phyloP scores from a whole-genome alignment of 2,888 invertebrate genomes.

The Hanleya hanleyi region DNA sequence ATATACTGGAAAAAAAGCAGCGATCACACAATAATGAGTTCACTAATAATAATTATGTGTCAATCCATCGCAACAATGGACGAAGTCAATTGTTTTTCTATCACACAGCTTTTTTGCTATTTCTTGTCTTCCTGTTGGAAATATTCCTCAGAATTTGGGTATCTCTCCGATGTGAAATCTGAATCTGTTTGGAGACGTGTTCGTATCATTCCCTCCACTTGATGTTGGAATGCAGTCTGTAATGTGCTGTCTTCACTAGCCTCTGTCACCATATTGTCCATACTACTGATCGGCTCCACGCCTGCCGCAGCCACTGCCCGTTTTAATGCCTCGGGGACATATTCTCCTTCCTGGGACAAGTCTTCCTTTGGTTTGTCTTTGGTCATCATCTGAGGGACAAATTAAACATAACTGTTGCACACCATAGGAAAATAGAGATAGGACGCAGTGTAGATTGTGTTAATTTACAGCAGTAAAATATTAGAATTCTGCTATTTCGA shows the following conservation, averaged over 20 bases:
- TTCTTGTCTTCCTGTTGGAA: conserved; percentile 48
- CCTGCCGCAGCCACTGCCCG: conserved; percentile 76
- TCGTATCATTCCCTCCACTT: conserved; percentile 75
- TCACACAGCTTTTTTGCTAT: conserved; percentile 28
- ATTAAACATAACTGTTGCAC: too few species aligned
- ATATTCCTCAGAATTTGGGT: conserved; percentile 69
- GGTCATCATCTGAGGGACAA: conserved; percentile 67
- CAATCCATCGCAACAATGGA: too few species aligned
- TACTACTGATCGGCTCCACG: conserved; percentile 73
- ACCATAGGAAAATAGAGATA: too few species aligned
- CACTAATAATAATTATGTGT: too few species aligned
- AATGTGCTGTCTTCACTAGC: conserved; percentile 76
- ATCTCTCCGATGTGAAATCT: conserved; percentile 70
- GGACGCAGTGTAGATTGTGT: too few species aligned
- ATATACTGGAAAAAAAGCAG: too few species aligned
- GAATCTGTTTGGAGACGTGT: conserved; percentile 75
- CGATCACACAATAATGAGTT: too few species aligned
- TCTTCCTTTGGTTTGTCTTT: conserved; percentile 52
- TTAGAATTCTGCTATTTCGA: too few species aligned
- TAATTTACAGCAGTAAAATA: too few species aligned
- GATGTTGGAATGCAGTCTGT: conserved; percentile 76
- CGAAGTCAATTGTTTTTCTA: too few species aligned
- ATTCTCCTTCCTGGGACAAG: conserved; percentile 55
- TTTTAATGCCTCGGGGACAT: conserved; percentile 70
- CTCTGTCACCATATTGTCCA: conserved; percentile 76